Evolutionary conservation across 2,797 vertebrate species (phyloP).

Genomic region (Falco rusticolus): DNA sequence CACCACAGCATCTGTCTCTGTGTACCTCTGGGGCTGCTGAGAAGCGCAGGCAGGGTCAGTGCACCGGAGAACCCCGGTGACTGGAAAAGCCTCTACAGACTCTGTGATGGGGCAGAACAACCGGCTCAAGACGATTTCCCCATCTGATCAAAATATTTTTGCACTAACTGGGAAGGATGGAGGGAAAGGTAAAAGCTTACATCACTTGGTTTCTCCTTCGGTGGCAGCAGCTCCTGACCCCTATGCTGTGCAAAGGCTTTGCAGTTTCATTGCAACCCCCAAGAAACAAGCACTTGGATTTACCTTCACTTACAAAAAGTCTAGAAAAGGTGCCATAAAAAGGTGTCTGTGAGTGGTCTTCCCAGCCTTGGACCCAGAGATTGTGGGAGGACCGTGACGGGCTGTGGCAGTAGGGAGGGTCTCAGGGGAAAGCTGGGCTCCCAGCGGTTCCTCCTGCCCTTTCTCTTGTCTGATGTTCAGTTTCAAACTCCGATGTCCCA

Average conservation of each 20-base stretch:
- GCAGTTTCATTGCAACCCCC: background rate
- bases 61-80: background rate
- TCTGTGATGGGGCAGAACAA: background rate
- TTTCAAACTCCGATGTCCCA: background rate
- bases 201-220: background rate
- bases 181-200: background rate
- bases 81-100: background rate
- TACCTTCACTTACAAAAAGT: background rate
- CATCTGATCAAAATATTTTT: background rate
- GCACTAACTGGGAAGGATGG: background rate
- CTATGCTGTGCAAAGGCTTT: background rate
- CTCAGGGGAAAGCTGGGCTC: background rate
- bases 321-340: background rate
- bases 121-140: background rate
- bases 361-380: background rate
- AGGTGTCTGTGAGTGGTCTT: background rate
- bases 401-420: background rate
- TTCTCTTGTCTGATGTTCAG: background rate
- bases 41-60: background rate
- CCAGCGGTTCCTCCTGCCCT: background rate
- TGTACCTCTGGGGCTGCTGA: background rate
- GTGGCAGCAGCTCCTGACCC: background rate
- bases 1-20: background rate
- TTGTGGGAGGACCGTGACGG: fast-evolving
- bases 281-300: background rate